phyloP scores from a whole-genome alignment of 2,888 invertebrate species.

The Andricus curvator region DNA sequence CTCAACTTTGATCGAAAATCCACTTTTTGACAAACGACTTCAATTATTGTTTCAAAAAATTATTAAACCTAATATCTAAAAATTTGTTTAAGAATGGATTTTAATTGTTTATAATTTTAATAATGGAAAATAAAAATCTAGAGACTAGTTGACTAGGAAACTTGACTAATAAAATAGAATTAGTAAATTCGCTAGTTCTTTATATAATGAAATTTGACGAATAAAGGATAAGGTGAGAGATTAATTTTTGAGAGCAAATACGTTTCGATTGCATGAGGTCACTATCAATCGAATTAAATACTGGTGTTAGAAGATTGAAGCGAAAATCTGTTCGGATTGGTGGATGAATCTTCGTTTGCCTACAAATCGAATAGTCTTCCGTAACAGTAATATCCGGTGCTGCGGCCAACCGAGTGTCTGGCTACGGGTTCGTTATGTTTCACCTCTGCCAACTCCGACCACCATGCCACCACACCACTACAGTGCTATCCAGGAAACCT shows the following conservation, averaged over 20 bases:
- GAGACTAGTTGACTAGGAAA: background rate
- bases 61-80: too few relatives aligned
- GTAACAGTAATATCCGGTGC: slow-evolving; percentile 72
- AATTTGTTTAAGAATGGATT: too few relatives aligned
- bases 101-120: too few relatives aligned
- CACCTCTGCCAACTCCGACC: slow-evolving; percentile 54
- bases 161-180: background rate
- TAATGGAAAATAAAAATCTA: too few relatives aligned
- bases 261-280: background rate
- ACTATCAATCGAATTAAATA: slow-evolving; percentile 7
- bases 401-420: slow-evolving; percentile 55
- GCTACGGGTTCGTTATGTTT: slow-evolving; percentile 63
- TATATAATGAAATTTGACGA: background rate
- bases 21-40: too few relatives aligned
- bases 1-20: too few relatives aligned
- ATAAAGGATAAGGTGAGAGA: background rate
- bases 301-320: slow-evolving; percentile 10
- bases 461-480: slow-evolving; percentile 43
- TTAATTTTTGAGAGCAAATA: background rate
- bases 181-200: background rate
- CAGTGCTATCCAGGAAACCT: slow-evolving; percentile 50
- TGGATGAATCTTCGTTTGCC: slow-evolving; percentile 66
- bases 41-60: too few relatives aligned
- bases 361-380: slow-evolving; percentile 73
- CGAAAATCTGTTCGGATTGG: slow-evolving; percentile 46